A percentile compares a stretch with the other conserved stretches of the same genome.
These are phyloP conservation scores for Sminthurinus aureus DNA, from an alignment of 2,888 invertebrate genomes.

Conservation along the genomic window DNA sequence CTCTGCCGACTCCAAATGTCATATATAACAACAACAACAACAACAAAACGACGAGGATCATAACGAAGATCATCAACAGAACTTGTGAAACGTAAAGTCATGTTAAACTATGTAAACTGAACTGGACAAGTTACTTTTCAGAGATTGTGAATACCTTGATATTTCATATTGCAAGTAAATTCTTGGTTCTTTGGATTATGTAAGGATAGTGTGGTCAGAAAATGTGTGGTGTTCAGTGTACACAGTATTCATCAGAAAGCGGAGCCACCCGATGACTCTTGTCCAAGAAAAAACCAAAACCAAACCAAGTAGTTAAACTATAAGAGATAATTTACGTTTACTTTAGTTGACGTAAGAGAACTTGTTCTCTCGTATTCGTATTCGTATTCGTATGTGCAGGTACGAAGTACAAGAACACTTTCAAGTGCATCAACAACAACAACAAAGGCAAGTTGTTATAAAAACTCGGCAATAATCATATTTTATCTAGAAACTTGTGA, in stretches of 20 bases:
- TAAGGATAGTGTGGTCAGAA: too few species aligned
- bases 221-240: neutral
- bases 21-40: neutral
- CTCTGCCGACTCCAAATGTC: constrained; percentile 6
- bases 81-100: neutral
- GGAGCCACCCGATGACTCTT: constrained; percentile 37
- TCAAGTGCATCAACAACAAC: neutral
- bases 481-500: constrained; percentile 37
- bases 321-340: constrained; percentile 39
- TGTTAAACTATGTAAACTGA: neutral
- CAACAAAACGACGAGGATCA: neutral
- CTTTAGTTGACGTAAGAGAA: constrained; percentile 31
- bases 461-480: constrained; percentile 35
- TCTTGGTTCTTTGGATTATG: neutral
- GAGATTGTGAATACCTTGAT: neutral
- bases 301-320: constrained; percentile 32
- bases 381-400: neutral
- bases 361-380: constrained; percentile 27
- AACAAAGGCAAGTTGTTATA: constrained; percentile 31
- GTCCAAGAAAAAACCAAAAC: neutral
- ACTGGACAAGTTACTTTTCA: constrained; percentile 5
- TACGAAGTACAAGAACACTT: neutral
- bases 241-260: neutral
- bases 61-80: neutral
- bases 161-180: neutral